Evolutionary conservation across 1,140 invertebrate species (phyloP).

Genomic region (Drosophila nigromelanica): DNA sequence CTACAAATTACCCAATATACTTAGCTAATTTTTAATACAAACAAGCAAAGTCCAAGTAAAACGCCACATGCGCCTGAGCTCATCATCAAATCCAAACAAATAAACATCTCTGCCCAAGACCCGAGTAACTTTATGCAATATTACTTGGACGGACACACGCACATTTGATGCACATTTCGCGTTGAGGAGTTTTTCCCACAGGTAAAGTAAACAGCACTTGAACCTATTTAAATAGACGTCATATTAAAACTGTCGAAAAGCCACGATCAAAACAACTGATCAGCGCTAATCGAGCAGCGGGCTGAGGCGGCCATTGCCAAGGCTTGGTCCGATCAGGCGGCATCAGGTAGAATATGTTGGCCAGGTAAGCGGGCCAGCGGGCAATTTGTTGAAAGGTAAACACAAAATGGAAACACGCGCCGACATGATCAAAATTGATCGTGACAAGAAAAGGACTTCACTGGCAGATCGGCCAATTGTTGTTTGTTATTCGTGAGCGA

Average conservation of each 20-base stretch:
- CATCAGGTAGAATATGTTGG: constrained; percentile 46
- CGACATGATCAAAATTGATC: constrained; percentile 75
- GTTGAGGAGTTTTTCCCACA: constrained; percentile 60
- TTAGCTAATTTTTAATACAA: constrained; percentile 51
- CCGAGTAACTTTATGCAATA: constrained; percentile 55
- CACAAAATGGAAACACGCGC: constrained; percentile 73
- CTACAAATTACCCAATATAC: constrained; percentile 32
- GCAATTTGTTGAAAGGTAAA: constrained; percentile 54
- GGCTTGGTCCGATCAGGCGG: constrained; percentile 3
- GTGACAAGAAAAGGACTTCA: constrained; percentile 54
- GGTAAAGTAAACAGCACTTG: constrained; percentile 55
- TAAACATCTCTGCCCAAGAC: constrained; percentile 16
- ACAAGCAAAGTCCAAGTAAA: constrained; percentile 31
- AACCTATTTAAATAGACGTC: constrained; percentile 78
- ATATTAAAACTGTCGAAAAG: constrained; percentile 72
- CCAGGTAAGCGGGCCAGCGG: constrained; percentile 47
- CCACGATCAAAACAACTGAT: constrained; percentile 73
- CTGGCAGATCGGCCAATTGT: constrained; percentile 33
- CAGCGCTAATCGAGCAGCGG: constrained; percentile 56
- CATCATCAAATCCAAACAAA: constrained; percentile 32
- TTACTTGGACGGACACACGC: constrained; percentile 28
- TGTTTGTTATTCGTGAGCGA: constrained; percentile 19
- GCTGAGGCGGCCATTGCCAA: constrained; percentile 41
- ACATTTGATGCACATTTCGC: constrained; percentile 63
- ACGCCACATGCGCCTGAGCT: constrained; percentile 41